Evolutionary conservation across 64 coral and sea anemone genomes (phyloP), one percentile per base, ranked within the genome.

Genomic region (Pocillopora damicornis): DNA sequence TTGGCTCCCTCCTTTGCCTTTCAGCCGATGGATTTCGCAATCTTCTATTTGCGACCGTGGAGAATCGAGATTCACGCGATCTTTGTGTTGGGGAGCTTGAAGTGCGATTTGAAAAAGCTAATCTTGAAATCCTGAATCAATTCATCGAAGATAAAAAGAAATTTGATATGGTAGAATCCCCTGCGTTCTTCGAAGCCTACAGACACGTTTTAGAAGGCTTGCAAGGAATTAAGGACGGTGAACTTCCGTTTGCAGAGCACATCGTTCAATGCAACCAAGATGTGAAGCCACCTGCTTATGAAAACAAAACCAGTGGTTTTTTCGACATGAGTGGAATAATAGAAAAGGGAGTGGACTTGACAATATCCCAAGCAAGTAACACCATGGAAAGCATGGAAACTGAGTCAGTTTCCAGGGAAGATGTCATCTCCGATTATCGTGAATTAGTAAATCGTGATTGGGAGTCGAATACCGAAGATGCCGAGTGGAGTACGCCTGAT

Each of bases 161-260:
- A 4, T 98, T 98, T 59, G 78, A 92, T 17, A 95, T 95, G 90
- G 90, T 95, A 22, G 94, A 95, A 68, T 95, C 94, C 16, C 94
- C 94, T 3, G 86, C 79, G 1, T 95, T 88, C 76, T 95, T 88
- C 22, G 89, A 95, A 89, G 86, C 94, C 13, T 95, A 95, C 87
- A 91, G 89, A 35, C 89, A 90, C 81, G 81, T 82, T 34, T 83
- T 90, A 36, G 64, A 90, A 64, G 89, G 67, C 35, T 76, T 90
- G 79, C 58, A 90, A 63, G 73, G 75, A 83, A 61, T 90, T 0
- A 25, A 68, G 17, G 30, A 35, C 11, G 89, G 75, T 42, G 79
- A 73, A 76, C 17, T 90, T 15, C 79, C 89, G 0, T 93, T 93
- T 59, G 76, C 68, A 25, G 74, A 83, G 38, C 83, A 88, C 35